phyloP scores from a whole-genome alignment of 2,113 vertebrate genomes.

The Coregonus clupeaformis region DNA sequence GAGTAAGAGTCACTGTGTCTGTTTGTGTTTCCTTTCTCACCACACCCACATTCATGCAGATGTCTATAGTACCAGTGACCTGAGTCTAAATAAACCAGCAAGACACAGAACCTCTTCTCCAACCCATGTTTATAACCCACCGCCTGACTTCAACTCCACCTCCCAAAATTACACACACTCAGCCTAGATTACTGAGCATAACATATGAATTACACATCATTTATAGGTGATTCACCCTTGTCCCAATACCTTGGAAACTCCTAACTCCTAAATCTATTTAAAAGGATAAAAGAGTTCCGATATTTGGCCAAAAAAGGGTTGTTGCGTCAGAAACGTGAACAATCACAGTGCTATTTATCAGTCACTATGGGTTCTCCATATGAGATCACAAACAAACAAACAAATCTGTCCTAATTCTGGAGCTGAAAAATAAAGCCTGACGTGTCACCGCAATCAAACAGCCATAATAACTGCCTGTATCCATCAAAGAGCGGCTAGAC shows the following conservation, averaged over 20 bases:
- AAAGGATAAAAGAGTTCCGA: conserved; percentile 11
- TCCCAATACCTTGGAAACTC: conserved; percentile 2
- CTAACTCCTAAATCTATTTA: conserved; percentile 7
- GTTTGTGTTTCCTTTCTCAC: neutral
- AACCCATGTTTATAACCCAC: conserved; percentile 20
- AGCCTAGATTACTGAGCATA: conserved; percentile 14
- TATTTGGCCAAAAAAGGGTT: neutral
- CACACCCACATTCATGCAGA: neutral
- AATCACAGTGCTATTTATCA: conserved; percentile 1
- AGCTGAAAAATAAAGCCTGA: neutral
- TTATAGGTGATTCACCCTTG: conserved; percentile 34
- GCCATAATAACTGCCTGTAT: neutral
- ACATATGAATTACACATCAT: conserved; percentile 24
- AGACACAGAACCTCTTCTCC: neutral
- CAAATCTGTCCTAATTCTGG: neutral
- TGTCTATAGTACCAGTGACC: neutral
- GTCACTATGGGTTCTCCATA: neutral
- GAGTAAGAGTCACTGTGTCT: neutral
- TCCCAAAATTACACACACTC: neutral
- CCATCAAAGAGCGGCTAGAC: neutral
- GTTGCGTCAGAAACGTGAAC: neutral
- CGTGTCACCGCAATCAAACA: neutral
- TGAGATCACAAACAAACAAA: neutral
- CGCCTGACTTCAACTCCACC: neutral
- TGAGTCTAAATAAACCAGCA: neutral